phyloP scores from a whole-genome alignment of 2,888 invertebrate species.

The Nemapogon koenigi region DNA sequence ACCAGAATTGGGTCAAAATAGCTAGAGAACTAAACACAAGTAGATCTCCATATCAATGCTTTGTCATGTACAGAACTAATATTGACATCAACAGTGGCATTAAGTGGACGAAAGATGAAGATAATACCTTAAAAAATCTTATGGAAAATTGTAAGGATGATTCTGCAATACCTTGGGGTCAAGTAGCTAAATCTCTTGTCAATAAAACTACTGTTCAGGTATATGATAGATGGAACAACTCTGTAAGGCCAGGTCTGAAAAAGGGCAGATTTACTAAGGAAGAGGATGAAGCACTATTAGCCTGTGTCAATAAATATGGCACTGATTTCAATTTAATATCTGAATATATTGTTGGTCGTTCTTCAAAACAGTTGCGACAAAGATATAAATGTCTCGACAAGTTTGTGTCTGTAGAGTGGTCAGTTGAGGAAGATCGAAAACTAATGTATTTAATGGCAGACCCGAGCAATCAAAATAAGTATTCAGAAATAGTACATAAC shows the following conservation, averaged over 20 bases:
- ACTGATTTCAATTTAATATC: slow-evolving; percentile 65
- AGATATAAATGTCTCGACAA: slow-evolving; percentile 59
- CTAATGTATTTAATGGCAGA: slow-evolving; percentile 60
- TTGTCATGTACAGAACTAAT: slow-evolving; percentile 68
- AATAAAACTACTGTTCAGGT: slow-evolving; percentile 70
- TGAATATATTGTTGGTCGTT: slow-evolving; percentile 67
- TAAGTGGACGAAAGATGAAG: slow-evolving; percentile 74
- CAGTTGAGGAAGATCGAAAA: slow-evolving; percentile 65
- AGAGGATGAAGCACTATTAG: slow-evolving; percentile 71
- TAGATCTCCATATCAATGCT: slow-evolving; percentile 74
- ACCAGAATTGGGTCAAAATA: slow-evolving; percentile 72
- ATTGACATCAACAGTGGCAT: slow-evolving; percentile 31
- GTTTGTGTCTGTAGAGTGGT: slow-evolving; percentile 61
- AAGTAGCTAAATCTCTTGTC: slow-evolving; percentile 68
- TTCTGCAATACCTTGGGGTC: slow-evolving; percentile 76
- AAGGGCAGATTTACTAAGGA: slow-evolving; percentile 70
- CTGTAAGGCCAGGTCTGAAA: slow-evolving; percentile 40
- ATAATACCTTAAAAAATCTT: slow-evolving; percentile 66
- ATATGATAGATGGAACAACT: slow-evolving; percentile 61
- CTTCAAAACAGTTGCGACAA: slow-evolving; percentile 65
- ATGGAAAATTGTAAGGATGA: slow-evolving; percentile 70
- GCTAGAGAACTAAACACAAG: slow-evolving; percentile 60
- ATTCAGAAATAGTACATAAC: slow-evolving; percentile 47
- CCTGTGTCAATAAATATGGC: slow-evolving; percentile 68
- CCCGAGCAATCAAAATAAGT: slow-evolving; percentile 37